phyloP scores from a whole-genome alignment of 2,888 invertebrate genomes.

The Pharmacophagus antenor region DNA sequence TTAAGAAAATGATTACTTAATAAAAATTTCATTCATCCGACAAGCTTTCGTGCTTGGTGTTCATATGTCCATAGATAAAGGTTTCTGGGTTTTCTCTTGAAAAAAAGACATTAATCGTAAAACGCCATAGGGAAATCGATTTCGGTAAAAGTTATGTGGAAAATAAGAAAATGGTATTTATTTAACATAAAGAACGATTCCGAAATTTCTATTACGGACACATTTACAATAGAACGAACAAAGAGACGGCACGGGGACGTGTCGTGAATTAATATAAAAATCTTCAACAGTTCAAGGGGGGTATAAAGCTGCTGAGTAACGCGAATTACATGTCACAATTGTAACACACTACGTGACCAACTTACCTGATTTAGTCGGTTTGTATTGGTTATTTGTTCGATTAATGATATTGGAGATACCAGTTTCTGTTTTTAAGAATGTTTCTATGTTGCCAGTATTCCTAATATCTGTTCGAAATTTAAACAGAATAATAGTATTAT shows the following conservation, averaged over 20 bases:
- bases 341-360: constrained; percentile 63
- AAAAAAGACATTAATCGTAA: no score
- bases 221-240: constrained; percentile 71
- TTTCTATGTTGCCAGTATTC: no score
- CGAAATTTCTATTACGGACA: constrained; percentile 56
- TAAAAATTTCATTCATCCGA: no score
- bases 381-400: constrained; percentile 32
- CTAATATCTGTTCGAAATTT: no score
- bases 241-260: constrained; percentile 60
- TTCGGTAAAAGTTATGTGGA: constrained; percentile 33
- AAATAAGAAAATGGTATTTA: constrained; percentile 56
- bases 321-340: constrained; percentile 65
- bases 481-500: no score
- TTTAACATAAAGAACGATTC: constrained; percentile 43
- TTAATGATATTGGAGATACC: not conserved
- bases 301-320: constrained; percentile 59
- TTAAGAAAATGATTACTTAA: no score
- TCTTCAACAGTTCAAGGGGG: constrained; percentile 55
- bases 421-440: no score
- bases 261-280: constrained; percentile 73
- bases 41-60: no score
- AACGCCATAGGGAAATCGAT: no score
- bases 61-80: no score
- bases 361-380: constrained; percentile 58
- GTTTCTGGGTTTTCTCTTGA: no score